Evolutionary conservation across 2,888 invertebrate species (phyloP), one percentile per base, ranked within the genome.

Genomic region (Caenorhabditis afra): DNA sequence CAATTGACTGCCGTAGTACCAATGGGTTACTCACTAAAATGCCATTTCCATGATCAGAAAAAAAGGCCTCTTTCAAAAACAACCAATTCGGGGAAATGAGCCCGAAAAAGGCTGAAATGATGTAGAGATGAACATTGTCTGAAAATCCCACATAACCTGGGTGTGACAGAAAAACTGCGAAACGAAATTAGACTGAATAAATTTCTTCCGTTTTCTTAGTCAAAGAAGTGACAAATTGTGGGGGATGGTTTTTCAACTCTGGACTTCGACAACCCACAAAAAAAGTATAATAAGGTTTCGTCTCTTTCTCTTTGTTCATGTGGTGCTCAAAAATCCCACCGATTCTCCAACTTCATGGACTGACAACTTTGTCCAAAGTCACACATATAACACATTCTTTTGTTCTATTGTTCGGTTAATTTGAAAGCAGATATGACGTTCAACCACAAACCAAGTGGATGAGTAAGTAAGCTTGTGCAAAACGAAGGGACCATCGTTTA

Each of bases 351-450:
- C 29, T 29, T 37, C 57, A 57, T 49, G 57, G 58, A 58, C 52
- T 44, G 47, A 29, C 59, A 70, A 61, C 49, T 53, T 55, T 71
- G 62, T 57, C 62, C 62, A 29, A 47, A 22, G 58, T 73, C 64
- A 64, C 64, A 50, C 58, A 58, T 73, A 35, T 55, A 49, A 64
- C 64, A 50, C 50, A 58, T 58, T 73, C 73, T 64, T 64, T 73
- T 73, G 73, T 73, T 58, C 73, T 44, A 64, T 73, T 73, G 73
- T 73, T 73, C 39, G n/a, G 16, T 62, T 64, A 71, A 71, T 57
- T 62, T 64, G 35, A 8, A 57, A 61, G 61, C 11, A 22, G 41
- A 71, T 22, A 50, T 64, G 62, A 57, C 52, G 45, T 62, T 55
- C 53, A 55, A 55, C 35, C 29, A 29, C 29, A 23, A 11, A 11